Evolutionary conservation across 2,888 invertebrate species (phyloP), one percentile per base, ranked within the genome.

Genomic region (Phaonia tiefii): DNA sequence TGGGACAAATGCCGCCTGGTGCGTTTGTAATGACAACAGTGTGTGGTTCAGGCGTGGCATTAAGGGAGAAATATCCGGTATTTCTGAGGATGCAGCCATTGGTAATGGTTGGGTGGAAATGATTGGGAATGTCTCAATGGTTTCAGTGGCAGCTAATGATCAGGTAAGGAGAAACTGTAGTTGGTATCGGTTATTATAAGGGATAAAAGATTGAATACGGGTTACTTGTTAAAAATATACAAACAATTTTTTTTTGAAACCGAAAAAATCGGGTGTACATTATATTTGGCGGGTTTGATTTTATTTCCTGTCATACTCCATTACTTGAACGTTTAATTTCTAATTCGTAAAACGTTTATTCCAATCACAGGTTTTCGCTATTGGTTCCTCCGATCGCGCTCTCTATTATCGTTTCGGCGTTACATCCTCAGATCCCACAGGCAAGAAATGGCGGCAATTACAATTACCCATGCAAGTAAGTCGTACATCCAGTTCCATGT

Each of bases 51-150:
- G 97, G 85, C 95, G 96, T 90, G 91, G 94, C 82, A 91, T 95
- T 83, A 93, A 95, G 91, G 93, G 95, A 67, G 93, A 94, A 89
- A 92, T 92, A 46, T 93, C 95, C 22, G 95, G 96, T 3, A 92
- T 93, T 79, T 95, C 94, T 85, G 96, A 96, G 89, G 93, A 94
- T 88, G 92, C 95, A 76, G 95, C 96, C 8, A 94, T 94, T 86
- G 97, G 97, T 3, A 94, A 92, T 87, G 95, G 95, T 26, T 98
- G 98, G 98, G 93, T 97, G 31, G 96, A 97, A 92, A 97, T 98
- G 93, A 95, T 96, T 80, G 97, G 96, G 58, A 94, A 94, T 89
- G 95, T 98, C 93, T 93, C 94, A 22, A 92, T 95, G 87, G 92
- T 98, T 60, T 95, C 96, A n/a, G 95, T 97, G 75, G 95, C 97